Percentiles rank a stretch among this genome's conserved stretches.
Conservation (phyloP, 2,797 vertebrate species). For the Hafferia zeledoni region DNA sequence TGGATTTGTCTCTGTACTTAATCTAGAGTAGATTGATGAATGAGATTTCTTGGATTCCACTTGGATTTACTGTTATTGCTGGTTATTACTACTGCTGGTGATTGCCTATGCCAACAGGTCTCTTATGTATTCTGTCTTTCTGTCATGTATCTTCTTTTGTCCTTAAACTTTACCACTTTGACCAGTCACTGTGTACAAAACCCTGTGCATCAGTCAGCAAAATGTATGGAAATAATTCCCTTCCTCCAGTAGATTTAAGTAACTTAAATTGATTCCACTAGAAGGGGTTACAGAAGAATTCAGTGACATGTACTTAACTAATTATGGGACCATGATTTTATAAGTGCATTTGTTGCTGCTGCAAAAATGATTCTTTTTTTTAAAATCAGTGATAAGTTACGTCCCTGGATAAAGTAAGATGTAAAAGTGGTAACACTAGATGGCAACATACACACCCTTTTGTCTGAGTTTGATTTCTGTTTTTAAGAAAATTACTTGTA, state of each 20-base stretch:
- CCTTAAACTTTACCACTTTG: not conserved
- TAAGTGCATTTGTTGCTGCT: not conserved
- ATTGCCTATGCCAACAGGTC: not conserved
- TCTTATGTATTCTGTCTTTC: not conserved
- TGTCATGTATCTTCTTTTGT: not conserved
- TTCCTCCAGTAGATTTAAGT: not conserved
- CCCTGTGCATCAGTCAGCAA: not conserved
- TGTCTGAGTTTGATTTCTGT: not conserved
- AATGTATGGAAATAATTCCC: not conserved
- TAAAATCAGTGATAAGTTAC: not conserved
- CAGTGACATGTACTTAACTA: not conserved
- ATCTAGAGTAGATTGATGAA: not conserved
- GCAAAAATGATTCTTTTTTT: fast-evolving
- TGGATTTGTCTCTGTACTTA: not conserved
- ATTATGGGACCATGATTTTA: not conserved
- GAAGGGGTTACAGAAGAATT: not conserved
- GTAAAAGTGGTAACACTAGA: not conserved
- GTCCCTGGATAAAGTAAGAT: not conserved
- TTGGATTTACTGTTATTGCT: not conserved
- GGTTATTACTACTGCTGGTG: not conserved
- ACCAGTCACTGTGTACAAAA: not conserved
- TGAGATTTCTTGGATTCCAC: not conserved
- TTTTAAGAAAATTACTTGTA: not conserved
- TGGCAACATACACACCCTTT: conserved; percentile 17
- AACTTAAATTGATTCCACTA: not conserved